Evolutionary conservation across 2,888 invertebrate species (phyloP).

Genomic region (Notodonta ziczac): DNA sequence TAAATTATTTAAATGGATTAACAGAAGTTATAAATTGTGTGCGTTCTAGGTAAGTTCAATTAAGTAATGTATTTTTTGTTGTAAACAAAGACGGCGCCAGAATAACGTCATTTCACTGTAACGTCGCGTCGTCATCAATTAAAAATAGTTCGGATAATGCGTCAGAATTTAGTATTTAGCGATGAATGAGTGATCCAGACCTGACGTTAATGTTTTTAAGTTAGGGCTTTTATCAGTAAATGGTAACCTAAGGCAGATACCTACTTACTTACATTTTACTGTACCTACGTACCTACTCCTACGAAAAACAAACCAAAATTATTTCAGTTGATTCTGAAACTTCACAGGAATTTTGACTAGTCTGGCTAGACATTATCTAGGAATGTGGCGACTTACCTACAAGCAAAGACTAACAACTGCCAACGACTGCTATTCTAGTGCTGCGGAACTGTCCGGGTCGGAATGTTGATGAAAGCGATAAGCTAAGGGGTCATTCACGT

Average conservation of each 20-base stretch:
- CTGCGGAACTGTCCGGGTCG: slow-evolving; percentile 40
- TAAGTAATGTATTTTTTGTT: not conserved
- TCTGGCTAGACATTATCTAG: slow-evolving; percentile 11
- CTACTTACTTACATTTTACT: not conserved
- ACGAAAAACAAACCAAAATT: slow-evolving; percentile 9
- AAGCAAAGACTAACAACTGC: slow-evolving; percentile 34
- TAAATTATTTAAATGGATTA: not conserved
- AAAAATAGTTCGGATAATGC: slow-evolving; percentile 1
- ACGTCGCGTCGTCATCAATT: not conserved
- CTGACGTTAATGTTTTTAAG: not conserved
- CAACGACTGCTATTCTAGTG: slow-evolving; percentile 47
- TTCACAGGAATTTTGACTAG: slow-evolving; percentile 14
- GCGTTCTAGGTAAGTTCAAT: not conserved
- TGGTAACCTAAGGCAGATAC: not conserved
- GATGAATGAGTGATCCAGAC: not conserved
- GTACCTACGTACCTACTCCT: not conserved
- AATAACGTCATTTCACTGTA: not conserved
- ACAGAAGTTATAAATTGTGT: not conserved
- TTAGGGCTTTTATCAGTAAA: not conserved
- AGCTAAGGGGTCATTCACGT: slow-evolving; percentile 64
- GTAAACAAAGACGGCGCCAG: slow-evolving; percentile 1
- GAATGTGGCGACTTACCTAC: slow-evolving; percentile 26
- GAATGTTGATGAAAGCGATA: slow-evolving; percentile 69
- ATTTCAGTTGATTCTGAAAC: slow-evolving; percentile 16
- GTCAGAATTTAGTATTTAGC: no score